Base-by-base conservation (phyloP, 2,797 vertebrate species). In the Crax fasciolata region DNA sequence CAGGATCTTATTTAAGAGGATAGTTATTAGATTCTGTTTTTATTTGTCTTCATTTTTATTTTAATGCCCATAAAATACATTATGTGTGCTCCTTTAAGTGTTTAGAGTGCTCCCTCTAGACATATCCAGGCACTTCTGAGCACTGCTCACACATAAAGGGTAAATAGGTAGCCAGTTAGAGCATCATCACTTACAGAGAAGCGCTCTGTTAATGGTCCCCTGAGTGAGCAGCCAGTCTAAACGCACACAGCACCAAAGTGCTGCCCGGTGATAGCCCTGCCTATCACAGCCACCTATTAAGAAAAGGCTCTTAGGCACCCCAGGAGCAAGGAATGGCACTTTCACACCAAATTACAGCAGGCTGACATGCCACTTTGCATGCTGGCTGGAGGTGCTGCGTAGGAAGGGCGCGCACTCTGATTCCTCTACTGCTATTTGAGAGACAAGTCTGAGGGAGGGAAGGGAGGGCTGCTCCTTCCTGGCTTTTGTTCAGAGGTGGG, bases 111-210 rank as follows among this genome's bases (percentile, higher is more conserved):
- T 94, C 89, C 83, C 90, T 91, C 77, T 73, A 80, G 91, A 83
- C 49, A 19, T 74, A 91, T 70, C 2, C 20, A 88, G 78, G 61
- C 52, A 79, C 76, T 92, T 94, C 9, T 43, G 81, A 95, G 38
- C 68, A 51, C 84, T 87, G 28, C 87, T 66, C 79, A 92, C 70
- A 28, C 78, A 84, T 95, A 83, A 95, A 96, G 87, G 90, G 83
- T 93, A 95, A 96, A 95, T 90, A 94, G 77, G 80, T 87, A 95
- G 82, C 82, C 87, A 77, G 92, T 95, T 95, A 96, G 92, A 87
- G 80, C 66, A 86, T 74, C 87, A 91, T 95, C 75, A 86, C 52
- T 95, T 95, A 93, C 14, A 86, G 88, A 21, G 55, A 94, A 95
- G 82, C 7, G 21, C 77, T 94, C 54, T 74, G 75, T 89, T 89